Base-by-base conservation (phyloP, 2,888 invertebrate species). In the Caenorhabditis parvicauda region DNA sequence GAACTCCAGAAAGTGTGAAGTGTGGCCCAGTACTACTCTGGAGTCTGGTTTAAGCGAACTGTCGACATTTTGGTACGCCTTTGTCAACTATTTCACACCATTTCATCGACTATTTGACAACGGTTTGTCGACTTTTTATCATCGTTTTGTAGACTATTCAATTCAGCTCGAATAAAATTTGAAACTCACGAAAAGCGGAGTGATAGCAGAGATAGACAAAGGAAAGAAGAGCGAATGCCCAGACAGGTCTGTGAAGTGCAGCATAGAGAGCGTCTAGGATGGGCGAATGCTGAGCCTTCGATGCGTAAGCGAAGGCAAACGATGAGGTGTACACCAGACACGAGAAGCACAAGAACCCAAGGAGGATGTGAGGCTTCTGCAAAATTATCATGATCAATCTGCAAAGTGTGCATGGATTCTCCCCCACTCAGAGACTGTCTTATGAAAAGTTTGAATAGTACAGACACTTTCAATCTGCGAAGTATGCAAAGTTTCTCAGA, bases 211-310 rank as follows among this genome's bases (percentile, higher is more conserved):
- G 61, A 48, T 64, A 72, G 6, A 67, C 63, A 45, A 74, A 55
- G 3, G 55, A 61, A 6, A 78, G 55, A 6, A 79, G 46, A 27
- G 72, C 43, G 37, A 69, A 59, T 0, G 75, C 61, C 76, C 76
- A 79, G 9, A 74, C 24, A 12, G 71, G 65, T 9, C 77, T 67
- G 52, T 78, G 77, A 6, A 71, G 22, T 5, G 76, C 55, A 7
- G 75, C 70, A 49, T 79, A 79, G 22, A 66, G 4, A 1, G 75
- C 61, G 22, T 65, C 56, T n/a, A 53, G 43, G 25, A 75, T 9
- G 14, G 51, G 60, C 14, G 21, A 41, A 19, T 49, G 39, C 9
- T 45, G 29, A 41, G 53, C 57, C 14, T 47, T 28, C 6, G 59
- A 52, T 0, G 70, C 43, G 41, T 56, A 69, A 2, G 56, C 47